Evolutionary conservation across 2,888 invertebrate species (phyloP), one percentile per base, ranked within the genome.

Genomic region (Tipula helvola): DNA sequence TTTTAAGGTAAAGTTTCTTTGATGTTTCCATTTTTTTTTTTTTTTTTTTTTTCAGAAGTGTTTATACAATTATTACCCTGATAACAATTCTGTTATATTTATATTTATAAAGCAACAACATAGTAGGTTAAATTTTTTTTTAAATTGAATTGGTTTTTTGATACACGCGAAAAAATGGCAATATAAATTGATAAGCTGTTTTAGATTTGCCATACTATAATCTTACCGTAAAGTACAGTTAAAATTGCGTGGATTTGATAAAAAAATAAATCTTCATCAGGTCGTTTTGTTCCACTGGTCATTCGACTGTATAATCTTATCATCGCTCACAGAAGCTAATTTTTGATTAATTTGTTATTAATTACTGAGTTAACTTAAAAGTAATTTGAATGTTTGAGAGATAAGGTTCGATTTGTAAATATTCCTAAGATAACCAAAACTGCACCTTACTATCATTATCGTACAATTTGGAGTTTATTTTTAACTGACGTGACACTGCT

Each of bases 11-110:
- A 5, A 39, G n/a, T 84, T 36, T 39, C 41, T 84, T 84, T 84
- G 41, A 84, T 41, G 39, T 16, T 84, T n/a, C 1, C 7, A 41
- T 16, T 84, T 84, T n/a, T n/a, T n/a, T n/a, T n/a, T n/a, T n/a
- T n/a, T n/a, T n/a, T n/a, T n/a, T n/a, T 84, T 84, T 84, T n/a
- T 84, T 84, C 84, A 84, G 84, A 84, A 84, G 84, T 84, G 84
- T 84, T 84, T 84, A 84, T 39, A 84, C n/a, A 84, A 84, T 39
- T 84, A 84, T 36, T n/a, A n/a, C 16, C 7, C 16, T 39, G 84
- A 84, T 84, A 84, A 84, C 84, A 84, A 8, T 18, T 71, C 71
- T 71, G 71, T 28, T 71, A 71, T 71, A 71, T 71, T 18, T 71
- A 71, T 28, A 28, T 71, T 28, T 0, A 18, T n/a, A 71, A 18